phyloP scores from a whole-genome alignment of 2,113 vertebrate genomes.

The Syngnathus floridae region DNA sequence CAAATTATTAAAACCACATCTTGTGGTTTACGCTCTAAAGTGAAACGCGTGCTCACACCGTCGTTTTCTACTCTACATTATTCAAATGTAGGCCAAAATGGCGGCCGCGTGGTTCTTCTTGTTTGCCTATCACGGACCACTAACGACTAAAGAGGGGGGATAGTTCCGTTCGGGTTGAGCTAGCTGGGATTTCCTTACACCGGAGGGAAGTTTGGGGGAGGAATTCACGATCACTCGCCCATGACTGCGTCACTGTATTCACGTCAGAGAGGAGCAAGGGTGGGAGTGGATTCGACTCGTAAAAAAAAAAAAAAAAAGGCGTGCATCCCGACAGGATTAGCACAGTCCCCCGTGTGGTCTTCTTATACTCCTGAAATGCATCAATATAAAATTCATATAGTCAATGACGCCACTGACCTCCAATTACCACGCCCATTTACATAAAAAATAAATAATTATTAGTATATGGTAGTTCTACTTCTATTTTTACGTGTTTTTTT shows the following conservation, averaged over 20 bases:
- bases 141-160: not conserved
- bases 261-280: conserved; percentile 31
- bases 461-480: not conserved
- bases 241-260: conserved; percentile 36
- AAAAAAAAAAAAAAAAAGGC: not conserved
- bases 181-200: conserved; percentile 54
- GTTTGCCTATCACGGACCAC: not conserved
- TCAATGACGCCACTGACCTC: not conserved
- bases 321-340: not conserved
- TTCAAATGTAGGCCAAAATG: not conserved
- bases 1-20: not conserved
- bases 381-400: not conserved
- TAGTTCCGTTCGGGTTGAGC: conserved; percentile 3
- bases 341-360: not conserved
- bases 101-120: not conserved
- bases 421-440: not conserved
- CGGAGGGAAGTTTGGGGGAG: conserved; percentile 1
- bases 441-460: not conserved
- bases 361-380: not conserved
- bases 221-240: conserved; percentile 37
- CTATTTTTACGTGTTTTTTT: not conserved
- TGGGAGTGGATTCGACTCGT: not conserved
- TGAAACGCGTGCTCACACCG: not conserved
- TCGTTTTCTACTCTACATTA: not conserved
- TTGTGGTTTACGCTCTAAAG: not conserved